Evolutionary conservation across 2,113 vertebrate species (phyloP), one percentile per base, ranked within the genome.

Genomic region (Manacus vitellinus): DNA sequence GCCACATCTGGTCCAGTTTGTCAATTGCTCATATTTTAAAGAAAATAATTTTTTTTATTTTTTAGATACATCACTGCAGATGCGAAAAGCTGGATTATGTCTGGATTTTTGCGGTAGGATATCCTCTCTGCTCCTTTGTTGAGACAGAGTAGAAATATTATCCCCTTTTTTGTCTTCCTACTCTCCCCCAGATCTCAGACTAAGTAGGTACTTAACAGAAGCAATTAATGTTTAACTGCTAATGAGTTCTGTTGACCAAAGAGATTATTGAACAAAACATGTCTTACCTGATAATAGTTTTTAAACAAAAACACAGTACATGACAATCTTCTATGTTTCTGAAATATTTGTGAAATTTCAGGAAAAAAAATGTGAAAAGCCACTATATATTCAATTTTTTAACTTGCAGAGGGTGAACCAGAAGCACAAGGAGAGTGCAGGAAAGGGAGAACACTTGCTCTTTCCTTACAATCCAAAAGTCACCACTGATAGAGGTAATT

Each of bases 21-120:
- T 51, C 33, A 77, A 88, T 80, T 89, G 43, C 51, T 93, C 67
- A 73, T 71, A n/a, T 92, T 94, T 83, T 67, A 88, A 90, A 79
- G 51, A 75, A 88, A 70, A 51, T 77, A 24, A 55, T 85, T 88
- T 85, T 21, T 27, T 77, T 76, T 84, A 22, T 77, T 92, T 92
- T 84, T 81, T 35, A 91, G 68, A 44, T 59, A 31, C 33, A 65
- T 56, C 44, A 41, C 25, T 63, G 44, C 41, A 79, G 31, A 85
- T 65, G 62, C 1, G 2, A 55, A 88, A 85, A 83, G 4, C 55
- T 61, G 43, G n/a, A 76, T 73, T 79, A 43, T 33, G 19, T 39
- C 47, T 54, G 39, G 13, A 51, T 73, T 88, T 94, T 58, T 89
- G 41, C 16, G 21, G 46, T 12, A 90, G 51, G 17, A 52, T 71